phyloP scores from a whole-genome alignment of 2,113 vertebrate genomes.

The Condylura cristata region DNA sequence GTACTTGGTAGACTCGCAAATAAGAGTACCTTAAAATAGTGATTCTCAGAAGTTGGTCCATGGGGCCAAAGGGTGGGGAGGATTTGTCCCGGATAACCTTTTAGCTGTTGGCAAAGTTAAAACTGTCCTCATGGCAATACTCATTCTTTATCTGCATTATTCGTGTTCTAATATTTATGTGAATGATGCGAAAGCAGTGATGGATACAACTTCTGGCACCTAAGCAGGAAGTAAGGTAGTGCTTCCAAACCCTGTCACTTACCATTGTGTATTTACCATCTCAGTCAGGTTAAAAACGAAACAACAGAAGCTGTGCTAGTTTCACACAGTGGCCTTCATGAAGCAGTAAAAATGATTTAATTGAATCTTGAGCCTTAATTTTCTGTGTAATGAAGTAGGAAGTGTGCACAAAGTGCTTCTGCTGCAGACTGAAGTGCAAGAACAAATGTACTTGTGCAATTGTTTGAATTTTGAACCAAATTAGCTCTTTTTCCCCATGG shows the following conservation, averaged over 20 bases:
- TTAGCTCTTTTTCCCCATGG: neutral
- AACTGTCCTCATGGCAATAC: neutral
- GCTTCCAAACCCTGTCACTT: neutral
- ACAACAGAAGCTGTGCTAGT: neutral
- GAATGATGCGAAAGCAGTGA: neutral
- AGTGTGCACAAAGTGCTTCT: neutral
- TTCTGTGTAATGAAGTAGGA: neutral
- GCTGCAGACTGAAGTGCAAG: neutral
- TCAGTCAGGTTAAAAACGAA: neutral
- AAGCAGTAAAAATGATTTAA: neutral
- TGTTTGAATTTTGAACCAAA: conserved; percentile 41
- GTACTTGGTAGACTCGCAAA: neutral
- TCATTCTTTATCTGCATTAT: conserved; percentile 18
- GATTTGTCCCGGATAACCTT: neutral
- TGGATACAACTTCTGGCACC: neutral
- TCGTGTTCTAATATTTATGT: neutral
- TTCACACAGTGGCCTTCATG: neutral
- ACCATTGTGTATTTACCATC: neutral
- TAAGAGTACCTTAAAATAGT: neutral
- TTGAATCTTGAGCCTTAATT: neutral
- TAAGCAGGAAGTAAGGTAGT: neutral
- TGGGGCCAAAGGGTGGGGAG: neutral
- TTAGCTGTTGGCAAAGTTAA: neutral
- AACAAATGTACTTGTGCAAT: neutral
- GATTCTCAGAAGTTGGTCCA: neutral